Base-by-base conservation (phyloP, 2,113 vertebrate genomes). In the Pardalotus punctatus region DNA sequence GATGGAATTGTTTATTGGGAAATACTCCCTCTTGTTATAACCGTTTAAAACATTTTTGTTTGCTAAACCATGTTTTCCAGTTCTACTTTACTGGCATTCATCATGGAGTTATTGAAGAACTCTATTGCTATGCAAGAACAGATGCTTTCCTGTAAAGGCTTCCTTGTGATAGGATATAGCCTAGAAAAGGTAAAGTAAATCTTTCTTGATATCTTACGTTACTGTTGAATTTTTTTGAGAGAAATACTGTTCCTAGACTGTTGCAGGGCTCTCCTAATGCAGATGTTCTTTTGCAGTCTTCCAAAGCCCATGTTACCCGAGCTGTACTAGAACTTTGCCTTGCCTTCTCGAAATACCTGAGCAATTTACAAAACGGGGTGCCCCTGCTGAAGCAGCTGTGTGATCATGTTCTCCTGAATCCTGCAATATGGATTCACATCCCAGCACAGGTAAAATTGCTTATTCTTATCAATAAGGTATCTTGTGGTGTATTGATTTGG, bases 101-200 rank as follows among this genome's bases (percentile, higher is more conserved):
- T 99, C 92, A 99, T 99, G 99, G 99, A 99, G 96, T 97, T 99
- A 91, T 95, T 99, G 98, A 99, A 99, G 98, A 99, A 99, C 98
- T 99, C 99, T 2, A 98, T 99, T 95, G 99, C 99, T 95, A 99
- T 99, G 99, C 99, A 99, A 98, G 99, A 99, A 85, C 99, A 99
- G 97, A 99, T 99, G 97, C 98, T 99, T 94, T 98, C 99, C 94
- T 99, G 98, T 97, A 99, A 99, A 97, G 99, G 99, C 97, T 99
- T 99, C 95, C 99, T 99, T 81, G 99, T 99, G 90, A 99, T 99
- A 86, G 99, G 99, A 79, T 98, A 99, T 96, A 98, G 98, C 93
- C 98, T 99, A 96, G 99, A 99, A 97, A 99, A 99, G 99, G 99
- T 99, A 97, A 98, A 95, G 36, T 48, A 80, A 66, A 91, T 74